Base-by-base conservation (phyloP, 2,888 invertebrate genomes). In the Endotricha flammealis region DNA sequence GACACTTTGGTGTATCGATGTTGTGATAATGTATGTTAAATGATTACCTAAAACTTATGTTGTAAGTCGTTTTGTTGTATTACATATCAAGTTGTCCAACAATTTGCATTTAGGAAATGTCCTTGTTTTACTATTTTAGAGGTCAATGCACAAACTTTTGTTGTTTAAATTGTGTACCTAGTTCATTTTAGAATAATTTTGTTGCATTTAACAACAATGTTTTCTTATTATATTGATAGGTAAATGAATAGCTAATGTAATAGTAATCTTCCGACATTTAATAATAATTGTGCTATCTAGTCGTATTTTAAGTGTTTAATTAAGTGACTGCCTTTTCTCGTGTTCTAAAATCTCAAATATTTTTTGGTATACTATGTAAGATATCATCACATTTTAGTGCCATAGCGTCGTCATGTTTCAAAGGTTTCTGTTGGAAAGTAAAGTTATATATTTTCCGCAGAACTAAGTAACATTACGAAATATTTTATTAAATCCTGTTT, bases 181-280 rank as follows among this genome's bases (percentile, higher is more conserved):
- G 42, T 49, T 44, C 44, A 47, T 59, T n/a, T 52, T 58, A 52
- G 46, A 53, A 43, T 48, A 51, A 57, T 59, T 67, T 56, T 63
- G 64, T 72, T 74, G 74, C 75, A 73, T 74, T 74, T 76, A 73
- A 53, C 42, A 48, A 44, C 41, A 50, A 46, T 42, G 36, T 38
- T 46, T 28, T 29, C 14, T 10, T 28, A 22, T 20, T 13, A 31
- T 22, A 38, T 25, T 31, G 13, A 41, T 44, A 39, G 22, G 29
- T 33, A 20, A 34, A 37, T 16, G 27, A 39, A 42, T 46, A 42
- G 39, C 33, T 2, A 29, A 31, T 39, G 28, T 14, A 36, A 39
- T 29, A 38, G 32, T 48, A 51, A 50, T 50, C 48, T 56, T 55
- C 49, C 53, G 44, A 43, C 45, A 39, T 42, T 44, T 48, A 39